Evolutionary conservation across 2,113 vertebrate genomes (phyloP).

Genomic region (Acrocephalus kingi): DNA sequence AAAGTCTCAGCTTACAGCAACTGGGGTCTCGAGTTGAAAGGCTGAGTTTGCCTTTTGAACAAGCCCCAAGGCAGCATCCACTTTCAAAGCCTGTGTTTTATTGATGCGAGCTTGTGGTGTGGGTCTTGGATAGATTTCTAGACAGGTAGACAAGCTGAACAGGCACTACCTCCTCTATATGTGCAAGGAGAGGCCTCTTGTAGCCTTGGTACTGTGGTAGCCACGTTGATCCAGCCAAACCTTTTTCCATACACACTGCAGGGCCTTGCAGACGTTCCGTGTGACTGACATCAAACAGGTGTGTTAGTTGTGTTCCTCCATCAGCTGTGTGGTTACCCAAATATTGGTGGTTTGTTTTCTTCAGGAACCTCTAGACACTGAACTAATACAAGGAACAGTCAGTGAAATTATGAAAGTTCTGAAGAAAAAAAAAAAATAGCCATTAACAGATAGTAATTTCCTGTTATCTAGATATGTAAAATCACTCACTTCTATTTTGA

Average conservation of each 20-base stretch:
- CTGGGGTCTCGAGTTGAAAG: not conserved
- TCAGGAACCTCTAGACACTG: not conserved
- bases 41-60: not conserved
- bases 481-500: not conserved
- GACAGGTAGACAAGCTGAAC: not conserved
- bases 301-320: not conserved
- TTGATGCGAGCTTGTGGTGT: not conserved
- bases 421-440: not conserved
- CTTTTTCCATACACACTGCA: accelerated
- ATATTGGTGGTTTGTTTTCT: not conserved
- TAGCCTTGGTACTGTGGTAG: not conserved
- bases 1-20: not conserved
- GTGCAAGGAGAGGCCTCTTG: not conserved
- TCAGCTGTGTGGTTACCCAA: not conserved
- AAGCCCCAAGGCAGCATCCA: not conserved
- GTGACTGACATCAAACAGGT: not conserved
- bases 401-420: not conserved
- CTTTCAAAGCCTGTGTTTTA: not conserved
- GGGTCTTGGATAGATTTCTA: not conserved
- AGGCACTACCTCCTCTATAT: not conserved
- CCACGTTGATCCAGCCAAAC: accelerated
- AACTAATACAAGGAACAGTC: not conserved
- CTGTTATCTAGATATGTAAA: not conserved
- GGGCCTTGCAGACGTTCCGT: not conserved
- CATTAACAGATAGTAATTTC: not conserved